Evolutionary conservation across 2,113 vertebrate species (phyloP).

Genomic region (Daphoenositta chrysoptera): DNA sequence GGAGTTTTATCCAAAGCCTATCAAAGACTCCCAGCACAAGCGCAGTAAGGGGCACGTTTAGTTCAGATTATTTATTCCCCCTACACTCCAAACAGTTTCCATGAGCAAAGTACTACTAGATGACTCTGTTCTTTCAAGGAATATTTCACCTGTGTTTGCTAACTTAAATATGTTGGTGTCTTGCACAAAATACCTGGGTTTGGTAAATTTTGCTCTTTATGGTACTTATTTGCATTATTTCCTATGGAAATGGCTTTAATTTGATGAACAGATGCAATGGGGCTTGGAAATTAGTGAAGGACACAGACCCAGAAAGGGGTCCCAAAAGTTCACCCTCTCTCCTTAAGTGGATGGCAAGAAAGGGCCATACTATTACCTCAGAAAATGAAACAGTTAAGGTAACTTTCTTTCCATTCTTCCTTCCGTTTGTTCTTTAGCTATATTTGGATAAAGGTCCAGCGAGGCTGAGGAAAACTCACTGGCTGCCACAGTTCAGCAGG

Average conservation of each 20-base stretch:
- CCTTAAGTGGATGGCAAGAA: background rate
- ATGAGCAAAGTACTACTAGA: background rate
- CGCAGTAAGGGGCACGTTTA: background rate
- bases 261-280: background rate
- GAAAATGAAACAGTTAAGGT: background rate
- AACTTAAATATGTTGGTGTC: background rate
- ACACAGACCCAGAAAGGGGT: background rate
- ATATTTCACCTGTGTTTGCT: background rate
- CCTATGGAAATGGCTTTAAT: background rate
- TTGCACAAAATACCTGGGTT: background rate
- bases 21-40: background rate
- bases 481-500: background rate
- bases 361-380: background rate
- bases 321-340: no score
- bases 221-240: background rate
- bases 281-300: background rate
- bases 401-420: background rate
- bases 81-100: accelerated
- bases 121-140: background rate
- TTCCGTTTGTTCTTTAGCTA: background rate
- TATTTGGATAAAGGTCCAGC: background rate
- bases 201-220: background rate
- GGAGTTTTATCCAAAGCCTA: background rate
- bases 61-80: background rate
- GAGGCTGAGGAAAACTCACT: background rate